Percentiles rank a stretch among this genome's conserved stretches.
These are phyloP conservation scores for Oxygymnocypris stewartii DNA, from an alignment of 2,113 vertebrate genomes.

Conservation along the genomic window DNA sequence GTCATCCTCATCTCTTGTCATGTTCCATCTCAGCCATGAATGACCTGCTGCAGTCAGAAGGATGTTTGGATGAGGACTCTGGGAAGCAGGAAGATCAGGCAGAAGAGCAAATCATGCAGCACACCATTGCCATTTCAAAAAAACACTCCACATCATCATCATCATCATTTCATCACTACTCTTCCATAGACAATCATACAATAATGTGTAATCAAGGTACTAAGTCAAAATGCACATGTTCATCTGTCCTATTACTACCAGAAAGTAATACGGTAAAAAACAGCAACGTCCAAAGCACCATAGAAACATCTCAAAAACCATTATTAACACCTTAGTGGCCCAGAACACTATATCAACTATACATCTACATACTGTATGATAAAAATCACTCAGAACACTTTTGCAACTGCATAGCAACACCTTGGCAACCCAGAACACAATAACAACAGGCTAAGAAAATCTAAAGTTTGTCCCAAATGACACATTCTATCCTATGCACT, in stretches of 20 bases:
- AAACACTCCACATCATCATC: slow-evolving; percentile 3
- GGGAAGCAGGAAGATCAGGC: slow-evolving; percentile 81
- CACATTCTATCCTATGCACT: too few species aligned
- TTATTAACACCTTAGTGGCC: neutral
- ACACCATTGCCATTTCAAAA: slow-evolving; percentile 5
- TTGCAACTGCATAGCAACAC: neutral
- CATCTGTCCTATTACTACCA: neutral
- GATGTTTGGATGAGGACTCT: slow-evolving; percentile 81
- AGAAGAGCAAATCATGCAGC: slow-evolving; percentile 87
- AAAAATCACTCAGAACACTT: neutral
- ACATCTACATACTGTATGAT: neutral
- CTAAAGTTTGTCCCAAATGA: neutral
- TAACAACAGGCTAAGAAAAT: neutral
- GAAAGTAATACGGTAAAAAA: too few species aligned
- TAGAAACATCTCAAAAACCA: neutral
- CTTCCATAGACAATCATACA: neutral
- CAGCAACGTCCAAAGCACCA: neutral
- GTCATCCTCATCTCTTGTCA: slow-evolving; percentile 37
- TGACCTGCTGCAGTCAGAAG: slow-evolving; percentile 86
- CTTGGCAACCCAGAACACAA: neutral
- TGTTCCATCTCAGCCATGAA: slow-evolving; percentile 93
- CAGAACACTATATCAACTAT: neutral
- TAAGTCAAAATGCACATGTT: neutral
- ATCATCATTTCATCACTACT: slow-evolving; percentile 24
- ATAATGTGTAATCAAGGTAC: neutral